Evolutionary conservation across 2,888 invertebrate genomes (phyloP), one percentile per base, ranked within the genome.

Genomic region (Leucania comma): DNA sequence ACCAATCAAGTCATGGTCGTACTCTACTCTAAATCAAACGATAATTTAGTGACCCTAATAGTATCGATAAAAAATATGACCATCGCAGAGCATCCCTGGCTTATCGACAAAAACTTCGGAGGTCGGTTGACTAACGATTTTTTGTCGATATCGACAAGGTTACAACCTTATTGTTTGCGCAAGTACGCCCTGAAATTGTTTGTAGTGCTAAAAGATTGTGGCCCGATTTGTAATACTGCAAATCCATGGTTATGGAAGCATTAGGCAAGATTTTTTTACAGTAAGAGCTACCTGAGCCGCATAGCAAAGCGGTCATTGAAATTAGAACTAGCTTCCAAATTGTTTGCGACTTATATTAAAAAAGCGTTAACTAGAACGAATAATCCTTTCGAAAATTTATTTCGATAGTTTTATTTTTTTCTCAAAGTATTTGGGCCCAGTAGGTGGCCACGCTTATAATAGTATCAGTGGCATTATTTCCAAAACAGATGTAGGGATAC

Each of bases 41-140:
- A 77, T 65, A 65, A 80, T 59, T 78, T 75, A 72, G 51, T 84
- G 84, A 84, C 83, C 84, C 75, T 84, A 81, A 77, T 83, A 76
- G 48, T 75, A 80, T 82, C 68, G 63, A 78, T 70, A 80, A 85
- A 84, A 84, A 78, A 78, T 80, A 54, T 85, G 85, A 74, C 84
- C 85, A 82, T 85, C 83, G 65, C 32, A 60, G 84, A 84, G 68
- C 85, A 84, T 84, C 84, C 84, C 84, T 83, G 85, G 83, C 70
- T 66, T 72, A 72, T 77, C 76, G 81, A 85, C 72, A 84, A 84
- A 72, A 84, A 84, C 80, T 68, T 57, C 71, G 64, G 83, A 82
- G 76, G 84, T 82, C 84, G 73, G 78, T 77, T 73, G 84, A 84
- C 85, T 83, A 82, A 81, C 58, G 51, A 75, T 77, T 84, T 84